These are phyloP conservation scores for Emydura subglobosa DNA, from an alignment of 2,113 vertebrate species.

Conservation along the genomic window DNA sequence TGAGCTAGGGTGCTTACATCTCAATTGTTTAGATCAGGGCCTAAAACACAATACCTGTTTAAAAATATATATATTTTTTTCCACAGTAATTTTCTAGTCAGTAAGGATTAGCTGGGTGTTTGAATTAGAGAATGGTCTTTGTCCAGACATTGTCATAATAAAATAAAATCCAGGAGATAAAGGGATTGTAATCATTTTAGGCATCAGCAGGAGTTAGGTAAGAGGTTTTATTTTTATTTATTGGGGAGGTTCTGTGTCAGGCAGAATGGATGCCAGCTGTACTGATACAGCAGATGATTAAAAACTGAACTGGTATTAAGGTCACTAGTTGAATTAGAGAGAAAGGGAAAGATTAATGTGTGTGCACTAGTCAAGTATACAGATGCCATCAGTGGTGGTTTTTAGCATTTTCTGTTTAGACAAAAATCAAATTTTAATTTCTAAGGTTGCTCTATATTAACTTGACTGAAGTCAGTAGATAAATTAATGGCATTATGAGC, in stretches of 20 bases:
- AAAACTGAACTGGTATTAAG: conserved; percentile 73
- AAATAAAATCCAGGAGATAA: not conserved
- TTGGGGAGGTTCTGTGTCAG: conserved; percentile 6
- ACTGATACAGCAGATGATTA: conserved; percentile 58
- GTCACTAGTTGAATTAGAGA: conserved; percentile 69
- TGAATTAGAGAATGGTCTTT: not conserved
- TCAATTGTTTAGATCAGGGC: not conserved
- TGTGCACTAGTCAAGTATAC: conserved; percentile 46
- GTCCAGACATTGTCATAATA: not conserved
- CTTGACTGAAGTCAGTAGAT: not conserved
- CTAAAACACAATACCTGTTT: not conserved
- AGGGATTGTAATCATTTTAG: not conserved
- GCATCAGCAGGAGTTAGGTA: not conserved
- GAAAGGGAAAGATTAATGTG: conserved; percentile 68
- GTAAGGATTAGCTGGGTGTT: not conserved
- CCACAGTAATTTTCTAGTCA: not conserved
- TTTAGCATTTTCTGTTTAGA: conserved; percentile 20
- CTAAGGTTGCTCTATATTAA: not conserved
- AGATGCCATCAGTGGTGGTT: conserved; percentile 28
- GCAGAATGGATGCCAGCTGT: conserved; percentile 39
- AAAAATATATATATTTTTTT: not conserved
- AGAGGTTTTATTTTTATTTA: conserved; percentile 33
- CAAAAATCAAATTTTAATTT: not conserved
- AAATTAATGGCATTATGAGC: not conserved
- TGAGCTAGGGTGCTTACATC: not conserved